Evolutionary conservation across 2,113 vertebrate genomes (phyloP).

Genomic region (Notothenia rossii): DNA sequence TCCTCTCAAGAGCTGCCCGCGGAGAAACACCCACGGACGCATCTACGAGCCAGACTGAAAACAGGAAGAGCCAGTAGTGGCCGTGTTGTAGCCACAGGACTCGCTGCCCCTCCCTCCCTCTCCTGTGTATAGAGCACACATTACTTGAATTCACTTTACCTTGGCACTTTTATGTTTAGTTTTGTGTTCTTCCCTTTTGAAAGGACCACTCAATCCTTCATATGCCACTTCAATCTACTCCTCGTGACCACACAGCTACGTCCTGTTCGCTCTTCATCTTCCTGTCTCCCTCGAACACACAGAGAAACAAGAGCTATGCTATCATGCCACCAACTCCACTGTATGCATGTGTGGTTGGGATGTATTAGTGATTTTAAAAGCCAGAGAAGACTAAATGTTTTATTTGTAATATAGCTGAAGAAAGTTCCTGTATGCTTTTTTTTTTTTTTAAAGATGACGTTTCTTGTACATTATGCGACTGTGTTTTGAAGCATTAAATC

Average conservation of each 20-base stretch:
- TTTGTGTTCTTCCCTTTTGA: slow-evolving; percentile 19
- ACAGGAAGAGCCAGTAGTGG: slow-evolving; percentile 80
- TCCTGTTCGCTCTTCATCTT: slow-evolving; percentile 15
- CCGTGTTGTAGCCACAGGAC: slow-evolving; percentile 57
- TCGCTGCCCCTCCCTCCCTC: slow-evolving; percentile 41
- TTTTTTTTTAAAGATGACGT: slow-evolving; percentile 63
- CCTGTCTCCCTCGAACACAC: slow-evolving; percentile 18
- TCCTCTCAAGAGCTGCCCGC: slow-evolving; percentile 84
- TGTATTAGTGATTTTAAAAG: slow-evolving; percentile 59
- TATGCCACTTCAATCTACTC: slow-evolving; percentile 58
- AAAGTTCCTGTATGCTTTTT: slow-evolving; percentile 57
- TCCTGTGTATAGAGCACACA: slow-evolving; percentile 80
- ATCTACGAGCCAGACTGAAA: slow-evolving; percentile 69
- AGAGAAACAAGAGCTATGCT: slow-evolving; percentile 42
- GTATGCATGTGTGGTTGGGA: slow-evolving; percentile 39
- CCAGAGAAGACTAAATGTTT: slow-evolving; percentile 45
- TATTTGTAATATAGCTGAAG: slow-evolving; percentile 75
- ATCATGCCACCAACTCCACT: slow-evolving; percentile 35
- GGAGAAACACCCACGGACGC: slow-evolving; percentile 73
- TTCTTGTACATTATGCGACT: slow-evolving; percentile 73
- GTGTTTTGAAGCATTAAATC: slow-evolving; percentile 84
- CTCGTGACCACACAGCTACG: slow-evolving; percentile 46
- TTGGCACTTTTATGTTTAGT: slow-evolving; percentile 87
- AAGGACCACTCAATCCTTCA: slow-evolving; percentile 63
- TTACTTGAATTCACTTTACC: slow-evolving; percentile 89